A percentile compares a stretch with the other conserved stretches of the same genome.
Evolutionary conservation across 2,888 invertebrate genomes (phyloP).

Genomic region (Megaustenia siamemsis): DNA sequence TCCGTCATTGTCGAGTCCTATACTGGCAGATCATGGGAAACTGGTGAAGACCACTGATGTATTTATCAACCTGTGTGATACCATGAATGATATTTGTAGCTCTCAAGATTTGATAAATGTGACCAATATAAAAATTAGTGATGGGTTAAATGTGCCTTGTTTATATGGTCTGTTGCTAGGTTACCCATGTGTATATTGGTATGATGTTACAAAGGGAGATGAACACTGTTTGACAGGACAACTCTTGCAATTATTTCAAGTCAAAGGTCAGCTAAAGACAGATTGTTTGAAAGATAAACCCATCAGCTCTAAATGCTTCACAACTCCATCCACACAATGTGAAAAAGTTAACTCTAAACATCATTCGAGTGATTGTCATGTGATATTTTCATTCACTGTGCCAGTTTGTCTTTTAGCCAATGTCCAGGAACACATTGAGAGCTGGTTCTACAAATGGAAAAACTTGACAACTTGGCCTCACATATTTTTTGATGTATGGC

Average conservation of each 20-base stretch:
- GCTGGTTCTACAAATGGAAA: slow-evolving; percentile 27
- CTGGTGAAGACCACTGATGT: neutral
- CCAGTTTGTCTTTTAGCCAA: slow-evolving; percentile 11
- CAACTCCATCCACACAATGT: neutral
- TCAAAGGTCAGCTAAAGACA: slow-evolving; percentile 16
- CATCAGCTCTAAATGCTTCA: too few species aligned
- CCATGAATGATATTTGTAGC: neutral
- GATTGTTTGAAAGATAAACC: neutral
- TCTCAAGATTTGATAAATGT: neutral
- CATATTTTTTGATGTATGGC: slow-evolving; percentile 9
- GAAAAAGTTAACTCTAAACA: neutral
- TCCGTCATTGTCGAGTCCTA: neutral
- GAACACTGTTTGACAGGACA: slow-evolving; percentile 29
- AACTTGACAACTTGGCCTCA: neutral
- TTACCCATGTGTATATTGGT: slow-evolving; percentile 51
- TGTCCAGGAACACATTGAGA: neutral
- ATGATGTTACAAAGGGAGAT: slow-evolving; percentile 20
- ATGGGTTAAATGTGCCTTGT: slow-evolving; percentile 41
- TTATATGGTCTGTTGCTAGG: slow-evolving; percentile 47
- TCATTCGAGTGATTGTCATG: neutral
- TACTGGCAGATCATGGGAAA: neutral
- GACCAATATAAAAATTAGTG: neutral
- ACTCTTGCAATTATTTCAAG: slow-evolving; percentile 26
- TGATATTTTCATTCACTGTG: slow-evolving; percentile 29
- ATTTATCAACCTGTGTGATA: neutral